Percentiles rank a stretch among this genome's conserved stretches.
phyloP scores from a whole-genome alignment of 2,113 vertebrate genomes.

The Chrysemys picta region DNA sequence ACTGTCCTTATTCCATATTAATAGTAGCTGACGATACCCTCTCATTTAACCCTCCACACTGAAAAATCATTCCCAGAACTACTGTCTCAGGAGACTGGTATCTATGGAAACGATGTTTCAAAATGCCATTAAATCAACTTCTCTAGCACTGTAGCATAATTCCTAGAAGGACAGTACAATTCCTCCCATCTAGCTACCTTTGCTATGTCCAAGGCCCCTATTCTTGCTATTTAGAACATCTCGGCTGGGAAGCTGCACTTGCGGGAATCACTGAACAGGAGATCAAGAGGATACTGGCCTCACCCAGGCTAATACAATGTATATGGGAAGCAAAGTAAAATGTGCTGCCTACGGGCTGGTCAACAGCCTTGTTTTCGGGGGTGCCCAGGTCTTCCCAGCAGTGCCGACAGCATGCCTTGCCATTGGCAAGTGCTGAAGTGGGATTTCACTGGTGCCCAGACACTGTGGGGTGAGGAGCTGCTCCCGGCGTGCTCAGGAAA shows the following conservation, averaged over 20 bases:
- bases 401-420: constrained; percentile 17
- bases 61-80: constrained; percentile 4
- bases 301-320: not conserved
- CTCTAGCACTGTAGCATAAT: not conserved
- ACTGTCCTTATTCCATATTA: not conserved
- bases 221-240: not conserved
- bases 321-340: constrained; percentile 53
- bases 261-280: rapidly evolving
- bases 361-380: constrained; percentile 67
- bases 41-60: not conserved
- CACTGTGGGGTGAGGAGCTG: constrained; percentile 10
- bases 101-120: constrained; percentile 61
- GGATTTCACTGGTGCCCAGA: not conserved
- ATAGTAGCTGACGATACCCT: not conserved
- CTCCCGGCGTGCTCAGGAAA: not conserved
- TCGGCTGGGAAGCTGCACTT: not conserved
- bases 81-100: not conserved
- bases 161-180: not conserved
- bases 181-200: not conserved
- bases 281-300: not conserved
- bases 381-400: constrained; percentile 71
- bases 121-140: constrained; percentile 38
- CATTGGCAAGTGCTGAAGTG: constrained; percentile 43
- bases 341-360: constrained; percentile 45
- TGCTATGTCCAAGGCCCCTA: not conserved